These are phyloP conservation scores for Microtus montanus DNA, from an alignment of 2,113 vertebrate species.

Conservation along the genomic window DNA sequence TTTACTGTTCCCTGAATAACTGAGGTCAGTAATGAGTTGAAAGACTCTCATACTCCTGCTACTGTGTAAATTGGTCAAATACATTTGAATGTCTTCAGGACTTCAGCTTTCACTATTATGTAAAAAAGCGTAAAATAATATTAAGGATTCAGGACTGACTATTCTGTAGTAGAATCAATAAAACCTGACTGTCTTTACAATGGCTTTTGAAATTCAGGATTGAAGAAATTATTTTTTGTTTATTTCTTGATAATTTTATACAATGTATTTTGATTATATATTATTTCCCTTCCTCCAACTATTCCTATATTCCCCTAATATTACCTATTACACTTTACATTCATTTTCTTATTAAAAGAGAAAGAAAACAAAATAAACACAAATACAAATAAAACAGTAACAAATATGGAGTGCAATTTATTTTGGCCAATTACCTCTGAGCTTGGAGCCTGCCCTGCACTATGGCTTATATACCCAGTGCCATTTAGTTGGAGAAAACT, in stretches of 20 bases:
- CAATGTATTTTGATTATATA: neutral
- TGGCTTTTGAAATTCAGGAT: neutral
- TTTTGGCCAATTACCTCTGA: neutral
- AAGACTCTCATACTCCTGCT: neutral
- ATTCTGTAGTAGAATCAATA: neutral
- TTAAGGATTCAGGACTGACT: neutral
- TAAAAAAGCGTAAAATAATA: neutral
- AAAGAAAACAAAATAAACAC: neutral
- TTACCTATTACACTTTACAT: neutral
- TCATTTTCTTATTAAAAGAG: neutral
- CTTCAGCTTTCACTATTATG: conserved; percentile 1
- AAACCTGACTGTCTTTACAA: neutral
- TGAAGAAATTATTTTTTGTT: neutral
- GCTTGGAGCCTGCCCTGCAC: neutral
- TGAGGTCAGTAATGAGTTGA: neutral
- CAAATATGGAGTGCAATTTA: neutral
- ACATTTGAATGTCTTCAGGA: neutral
- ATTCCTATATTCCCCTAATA: neutral
- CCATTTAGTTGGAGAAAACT: neutral
- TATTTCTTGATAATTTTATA: neutral
- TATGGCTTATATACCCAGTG: neutral
- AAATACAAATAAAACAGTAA: neutral
- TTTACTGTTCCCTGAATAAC: neutral
- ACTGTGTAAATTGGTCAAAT: neutral
- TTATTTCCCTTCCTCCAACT: neutral